These are phyloP conservation scores for Acronicta psi DNA, from an alignment of 2,888 invertebrate genomes.

Conservation along the genomic window DNA sequence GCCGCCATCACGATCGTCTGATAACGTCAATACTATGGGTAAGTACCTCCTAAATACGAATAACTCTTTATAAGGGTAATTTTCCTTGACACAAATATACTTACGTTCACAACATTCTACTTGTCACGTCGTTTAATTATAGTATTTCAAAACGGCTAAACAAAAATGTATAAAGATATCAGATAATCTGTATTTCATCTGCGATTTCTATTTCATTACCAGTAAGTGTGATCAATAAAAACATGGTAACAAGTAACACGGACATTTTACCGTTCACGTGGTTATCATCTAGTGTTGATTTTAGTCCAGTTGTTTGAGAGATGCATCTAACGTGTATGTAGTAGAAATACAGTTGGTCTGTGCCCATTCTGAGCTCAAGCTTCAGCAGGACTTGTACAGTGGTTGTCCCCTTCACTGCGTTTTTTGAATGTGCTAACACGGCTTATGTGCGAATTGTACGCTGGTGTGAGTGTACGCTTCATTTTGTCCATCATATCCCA, in stretches of 20 bases:
- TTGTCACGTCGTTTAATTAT: slow-evolving; percentile 14
- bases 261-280: no score
- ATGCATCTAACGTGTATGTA: background rate
- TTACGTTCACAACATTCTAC: slow-evolving; percentile 1
- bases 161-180: slow-evolving; percentile 5
- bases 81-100: slow-evolving; percentile 4
- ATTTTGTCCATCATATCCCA: slow-evolving; percentile 26
- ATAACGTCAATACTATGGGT: slow-evolving; percentile 87
- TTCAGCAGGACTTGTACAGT: slow-evolving; percentile 34
- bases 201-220: background rate
- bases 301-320: no score
- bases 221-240: no score
- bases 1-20: slow-evolving; percentile 84
- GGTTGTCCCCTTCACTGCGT: slow-evolving; percentile 61
- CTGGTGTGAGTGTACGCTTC: slow-evolving; percentile 54
- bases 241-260: no score
- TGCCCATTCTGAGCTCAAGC: slow-evolving; percentile 14
- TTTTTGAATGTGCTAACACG: slow-evolving; percentile 65
- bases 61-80: background rate
- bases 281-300: no score
- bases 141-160: slow-evolving; percentile 9
- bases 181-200: background rate
- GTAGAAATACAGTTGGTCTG: background rate
- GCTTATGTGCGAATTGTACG: slow-evolving; percentile 65
- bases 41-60: slow-evolving; percentile 36